phyloP scores from a whole-genome alignment of 2,888 invertebrate genomes.

The Villa cingulata region DNA sequence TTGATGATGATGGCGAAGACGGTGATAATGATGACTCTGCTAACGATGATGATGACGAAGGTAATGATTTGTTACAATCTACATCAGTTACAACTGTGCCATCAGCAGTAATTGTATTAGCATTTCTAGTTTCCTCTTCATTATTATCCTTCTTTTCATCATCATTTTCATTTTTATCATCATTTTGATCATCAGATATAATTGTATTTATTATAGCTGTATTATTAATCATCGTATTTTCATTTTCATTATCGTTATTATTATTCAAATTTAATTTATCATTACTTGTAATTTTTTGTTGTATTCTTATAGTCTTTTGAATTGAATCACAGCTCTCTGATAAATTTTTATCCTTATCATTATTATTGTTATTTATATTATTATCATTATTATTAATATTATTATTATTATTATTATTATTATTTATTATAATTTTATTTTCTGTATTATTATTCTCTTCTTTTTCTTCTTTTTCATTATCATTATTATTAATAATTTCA shows the following conservation, averaged over 20 bases:
- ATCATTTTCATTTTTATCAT: background rate
- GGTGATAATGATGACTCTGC: no score
- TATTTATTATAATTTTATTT: background rate
- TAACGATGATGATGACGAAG: no score
- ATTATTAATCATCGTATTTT: background rate
- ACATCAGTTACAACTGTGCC: no score
- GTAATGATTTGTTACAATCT: no score
- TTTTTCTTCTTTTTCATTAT: background rate
- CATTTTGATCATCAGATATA: background rate
- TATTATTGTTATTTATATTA: no score
- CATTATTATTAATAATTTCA: background rate
- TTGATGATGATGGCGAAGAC: no score
- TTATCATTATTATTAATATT: background rate
- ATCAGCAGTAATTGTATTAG: no score
- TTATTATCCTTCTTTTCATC: background rate
- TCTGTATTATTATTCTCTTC: background rate
- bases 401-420: background rate
- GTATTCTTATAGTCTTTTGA: background rate
- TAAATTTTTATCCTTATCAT: background rate
- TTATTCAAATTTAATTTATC: background rate
- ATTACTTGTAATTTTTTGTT: background rate
- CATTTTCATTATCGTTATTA: background rate
- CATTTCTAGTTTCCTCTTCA: no score
- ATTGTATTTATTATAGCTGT: background rate
- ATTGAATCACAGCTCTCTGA: background rate